These are phyloP conservation scores for Eptatretus burgeri DNA, from an alignment of 2,113 vertebrate species.

Conservation along the genomic window DNA sequence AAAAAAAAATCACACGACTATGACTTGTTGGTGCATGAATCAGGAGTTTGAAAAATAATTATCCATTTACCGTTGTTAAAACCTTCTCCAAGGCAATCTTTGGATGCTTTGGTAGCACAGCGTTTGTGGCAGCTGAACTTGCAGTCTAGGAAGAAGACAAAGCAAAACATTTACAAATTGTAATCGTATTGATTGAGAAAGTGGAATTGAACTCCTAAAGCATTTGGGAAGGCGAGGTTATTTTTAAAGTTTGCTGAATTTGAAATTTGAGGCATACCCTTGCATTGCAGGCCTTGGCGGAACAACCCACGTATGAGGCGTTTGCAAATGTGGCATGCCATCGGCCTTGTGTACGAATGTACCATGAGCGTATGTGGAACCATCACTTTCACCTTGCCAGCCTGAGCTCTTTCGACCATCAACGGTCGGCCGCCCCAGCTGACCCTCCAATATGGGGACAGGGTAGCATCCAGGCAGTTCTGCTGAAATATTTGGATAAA, in stretches of 20 bases:
- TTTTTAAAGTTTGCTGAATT: neutral
- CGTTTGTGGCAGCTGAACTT: constrained; percentile 92
- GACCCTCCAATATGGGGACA: too few relatives aligned
- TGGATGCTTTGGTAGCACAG: constrained; percentile 78
- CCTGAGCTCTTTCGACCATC: neutral
- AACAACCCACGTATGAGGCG: constrained; percentile 78
- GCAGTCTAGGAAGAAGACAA: constrained; percentile 30
- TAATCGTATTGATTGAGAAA: neutral
- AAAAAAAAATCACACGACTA: too few relatives aligned
- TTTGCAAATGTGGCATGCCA: constrained; percentile 97
- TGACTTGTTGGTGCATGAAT: too few relatives aligned
- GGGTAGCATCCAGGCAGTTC: too few relatives aligned
- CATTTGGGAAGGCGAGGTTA: neutral
- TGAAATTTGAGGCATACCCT: constrained; percentile 25
- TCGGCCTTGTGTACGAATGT: constrained; percentile 83
- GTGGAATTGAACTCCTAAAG: neutral
- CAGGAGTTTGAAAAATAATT: too few relatives aligned
- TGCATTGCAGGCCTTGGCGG: constrained; percentile 95
- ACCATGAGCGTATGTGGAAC: constrained; percentile 91
- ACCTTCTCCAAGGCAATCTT: constrained; percentile 78
- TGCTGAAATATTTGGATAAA: too few relatives aligned
- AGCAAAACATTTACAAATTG: neutral
- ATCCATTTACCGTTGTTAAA: too few relatives aligned
- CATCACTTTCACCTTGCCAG: constrained; percentile 81
- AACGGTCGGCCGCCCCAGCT: too few relatives aligned